Conservation (phyloP, 2,797 vertebrate genomes). For the Salarias fasciatus region DNA sequence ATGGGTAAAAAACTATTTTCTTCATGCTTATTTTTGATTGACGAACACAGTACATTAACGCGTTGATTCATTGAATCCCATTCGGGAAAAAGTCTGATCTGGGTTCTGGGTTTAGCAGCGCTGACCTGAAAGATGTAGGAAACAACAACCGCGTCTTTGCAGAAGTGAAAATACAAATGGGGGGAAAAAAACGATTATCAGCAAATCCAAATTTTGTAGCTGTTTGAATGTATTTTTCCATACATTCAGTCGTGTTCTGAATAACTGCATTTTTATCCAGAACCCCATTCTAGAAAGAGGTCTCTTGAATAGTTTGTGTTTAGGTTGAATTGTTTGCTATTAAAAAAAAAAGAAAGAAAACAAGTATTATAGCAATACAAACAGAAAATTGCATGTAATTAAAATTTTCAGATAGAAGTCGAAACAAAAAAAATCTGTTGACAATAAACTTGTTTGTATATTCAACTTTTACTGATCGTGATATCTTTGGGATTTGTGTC, state of each 20-base stretch:
- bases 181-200: conserved; percentile 1
- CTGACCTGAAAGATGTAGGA: background rate
- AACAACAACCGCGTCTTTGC: background rate
- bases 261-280: background rate
- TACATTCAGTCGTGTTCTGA: background rate
- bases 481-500: background rate
- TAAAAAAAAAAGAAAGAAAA: too few species aligned
- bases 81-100: background rate
- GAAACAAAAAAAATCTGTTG: background rate
- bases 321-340: background rate
- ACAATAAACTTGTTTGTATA: background rate
- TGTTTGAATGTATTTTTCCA: background rate
- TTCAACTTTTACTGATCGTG: background rate
- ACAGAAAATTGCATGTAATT: background rate
- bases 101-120: background rate
- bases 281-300: too few species aligned
- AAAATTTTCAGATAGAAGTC: background rate
- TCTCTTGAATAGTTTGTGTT: too few species aligned
- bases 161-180: conserved; percentile 4
- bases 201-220: background rate
- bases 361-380: too few species aligned
- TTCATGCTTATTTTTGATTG: background rate
- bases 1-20: too few species aligned
- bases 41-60: background rate
- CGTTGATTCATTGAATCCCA: background rate